Conservation (phyloP, 2,888 invertebrate genomes). For the Scaptomyza polygonia region DNA sequence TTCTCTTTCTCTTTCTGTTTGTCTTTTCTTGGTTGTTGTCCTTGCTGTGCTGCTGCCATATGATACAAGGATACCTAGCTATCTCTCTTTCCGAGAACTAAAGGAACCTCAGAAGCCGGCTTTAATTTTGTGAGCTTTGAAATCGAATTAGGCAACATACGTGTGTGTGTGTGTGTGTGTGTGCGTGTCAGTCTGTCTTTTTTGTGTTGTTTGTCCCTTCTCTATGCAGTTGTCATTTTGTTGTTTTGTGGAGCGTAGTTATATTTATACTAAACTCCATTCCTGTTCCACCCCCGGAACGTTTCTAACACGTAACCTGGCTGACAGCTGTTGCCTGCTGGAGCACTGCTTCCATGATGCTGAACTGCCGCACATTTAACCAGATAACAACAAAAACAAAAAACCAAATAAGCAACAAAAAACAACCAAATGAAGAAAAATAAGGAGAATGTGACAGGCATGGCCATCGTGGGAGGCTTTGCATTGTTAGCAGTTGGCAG, state of each 20-base stretch:
- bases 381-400: slow-evolving; percentile 64
- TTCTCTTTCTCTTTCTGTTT: slow-evolving; percentile 18
- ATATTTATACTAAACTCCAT: slow-evolving; percentile 54
- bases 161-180: slow-evolving; percentile 1
- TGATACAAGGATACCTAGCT: slow-evolving; percentile 53
- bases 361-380: slow-evolving; percentile 31
- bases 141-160: slow-evolving; percentile 67
- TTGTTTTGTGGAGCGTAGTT: slow-evolving; percentile 30
- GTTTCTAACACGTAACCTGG: slow-evolving; percentile 66
- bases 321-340: slow-evolving; percentile 76
- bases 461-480: slow-evolving; percentile 63
- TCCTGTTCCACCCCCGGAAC: not conserved
- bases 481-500: slow-evolving; percentile 72
- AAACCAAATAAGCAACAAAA: slow-evolving; percentile 64
- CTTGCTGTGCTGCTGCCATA: slow-evolving; percentile 37
- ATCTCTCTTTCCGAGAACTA: slow-evolving; percentile 31
- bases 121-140: slow-evolving; percentile 69
- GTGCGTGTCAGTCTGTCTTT: too few species aligned
- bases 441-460: slow-evolving; percentile 57
- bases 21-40: slow-evolving; percentile 27
- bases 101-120: slow-evolving; percentile 47
- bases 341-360: slow-evolving; percentile 33
- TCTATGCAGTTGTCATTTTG: slow-evolving; percentile 64
- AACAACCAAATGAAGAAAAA: slow-evolving; percentile 20
- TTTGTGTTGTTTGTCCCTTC: not conserved